Evolutionary conservation across 1,140 invertebrate genomes (phyloP), one percentile per base, ranked within the genome.

Genomic region (Lethrus apterus): DNA sequence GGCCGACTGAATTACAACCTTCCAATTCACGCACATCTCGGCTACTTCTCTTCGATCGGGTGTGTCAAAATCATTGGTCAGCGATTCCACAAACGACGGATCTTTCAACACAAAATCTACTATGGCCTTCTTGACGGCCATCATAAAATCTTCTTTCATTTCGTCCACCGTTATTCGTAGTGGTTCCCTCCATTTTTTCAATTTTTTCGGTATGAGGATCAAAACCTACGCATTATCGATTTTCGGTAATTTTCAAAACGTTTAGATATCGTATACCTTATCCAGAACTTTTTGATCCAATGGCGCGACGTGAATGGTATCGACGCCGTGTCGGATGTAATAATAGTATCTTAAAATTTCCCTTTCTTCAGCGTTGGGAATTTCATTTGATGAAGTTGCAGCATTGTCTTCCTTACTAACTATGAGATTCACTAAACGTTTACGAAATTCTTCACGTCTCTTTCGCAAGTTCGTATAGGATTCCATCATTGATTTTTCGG

Each of bases 31-130:
- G 33, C 80, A 79, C 36, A 81, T 76, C 46, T 74, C 70, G 13
- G 74, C 71, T 11, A 84, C 60, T 61, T 88, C 83, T 46, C 66
- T 59, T 47, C 77, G 70, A 18, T 76, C 64, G 0, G 70, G 62
- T 4, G 70, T 72, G 47, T 70, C 67, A 52, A 65, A 18, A 19
- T 41, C 31, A 4, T 5, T 18, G 2, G 47, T 19, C 23, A 48
- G 14, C 4, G 46, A 19, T 46, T 65, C 67, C 50, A 71, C 67
- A 63, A 69, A 71, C 48, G 69, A 64, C 1, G 84, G 80, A 68
- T 92, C 84, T 59, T 81, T 79, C 2, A 95, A 67, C 2, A 92
- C 88, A 67, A 89, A 94, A 70, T 94, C 89, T 2, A 90, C 78
- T 3, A 89, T 78, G 0, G 89, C 83, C 66, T 90, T 93, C 62